Evolutionary conservation across 1,140 invertebrate genomes (phyloP), one percentile per base, ranked within the genome.

Genomic region (Dufourea novaeangliae): DNA sequence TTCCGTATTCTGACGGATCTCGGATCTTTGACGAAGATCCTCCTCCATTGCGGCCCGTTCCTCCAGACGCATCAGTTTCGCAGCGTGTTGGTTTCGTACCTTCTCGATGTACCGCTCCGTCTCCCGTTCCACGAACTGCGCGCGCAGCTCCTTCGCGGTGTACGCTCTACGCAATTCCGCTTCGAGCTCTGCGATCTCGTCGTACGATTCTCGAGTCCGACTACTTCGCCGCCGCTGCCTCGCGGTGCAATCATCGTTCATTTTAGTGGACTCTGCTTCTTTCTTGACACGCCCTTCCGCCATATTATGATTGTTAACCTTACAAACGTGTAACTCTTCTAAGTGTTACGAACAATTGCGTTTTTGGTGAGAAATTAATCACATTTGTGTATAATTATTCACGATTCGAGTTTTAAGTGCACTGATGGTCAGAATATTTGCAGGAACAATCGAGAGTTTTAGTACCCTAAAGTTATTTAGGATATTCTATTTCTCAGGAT

Each of bases 101-200:
- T 80, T 64, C 12, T 83, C 74, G 12, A 78, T 69, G 70, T 84
- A 54, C 27, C 64, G 68, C n/a, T 83, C 67, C 0, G 86, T 77
- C 41, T 85, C 59, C 46, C 76, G 87, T 44, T 88, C 87, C 3
- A 83, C 63, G 0, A 92, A 50, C 56, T 91, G 90, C 2, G 82
- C 86, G 32, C 82, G 44, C 41, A 91, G 67, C 6, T 78, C 80
- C 46, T 91, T 91, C 32, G 84, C 57, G 0, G 79, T 46, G 46
- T 92, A 92, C 17, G 90, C 91, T 37, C 84, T 84, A 10, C 86
- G 88, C 46, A 92, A 72, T 64, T 87, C 80, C 6, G 73, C 74
- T 52, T 89, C 86, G 8, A 92, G 68, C 10, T 89, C 61, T 8
- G 54, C 29, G 17, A 90, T 44, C 41, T 80, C 81, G 27, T 83